These are phyloP conservation scores for Ypsolopha sequella DNA, from an alignment of 2,888 invertebrate species.

Conservation along the genomic window DNA sequence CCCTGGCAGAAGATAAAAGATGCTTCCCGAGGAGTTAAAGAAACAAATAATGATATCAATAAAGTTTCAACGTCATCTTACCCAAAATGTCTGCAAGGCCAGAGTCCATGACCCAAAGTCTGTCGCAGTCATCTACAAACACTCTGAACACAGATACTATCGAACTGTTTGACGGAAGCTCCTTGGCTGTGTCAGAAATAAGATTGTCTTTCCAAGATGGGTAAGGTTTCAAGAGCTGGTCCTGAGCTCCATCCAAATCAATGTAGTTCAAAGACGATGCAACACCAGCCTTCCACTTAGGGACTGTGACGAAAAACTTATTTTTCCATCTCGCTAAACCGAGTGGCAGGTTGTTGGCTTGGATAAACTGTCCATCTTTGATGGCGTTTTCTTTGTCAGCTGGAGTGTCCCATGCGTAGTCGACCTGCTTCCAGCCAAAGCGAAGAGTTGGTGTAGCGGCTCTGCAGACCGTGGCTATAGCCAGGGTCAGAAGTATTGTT, in stretches of 20 bases:
- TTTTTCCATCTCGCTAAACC: constrained; percentile 80
- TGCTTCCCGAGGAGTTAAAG: no score
- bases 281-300: constrained; percentile 79
- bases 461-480: constrained; percentile 32
- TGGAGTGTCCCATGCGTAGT: constrained; percentile 75
- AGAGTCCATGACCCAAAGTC: constrained; percentile 87
- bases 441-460: constrained; percentile 70
- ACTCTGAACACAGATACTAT: constrained; percentile 82
- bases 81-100: constrained; percentile 83
- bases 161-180: constrained; percentile 67
- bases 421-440: constrained; percentile 78
- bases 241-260: constrained; percentile 73
- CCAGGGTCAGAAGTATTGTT: constrained; percentile 31
- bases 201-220: constrained; percentile 85
- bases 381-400: constrained; percentile 72
- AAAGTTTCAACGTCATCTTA: constrained; percentile 17
- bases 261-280: constrained; percentile 79
- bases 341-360: constrained; percentile 76
- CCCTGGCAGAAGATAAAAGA: no score
- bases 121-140: constrained; percentile 80
- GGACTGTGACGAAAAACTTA: constrained; percentile 78
- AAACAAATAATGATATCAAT: neutral
- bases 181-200: constrained; percentile 67
- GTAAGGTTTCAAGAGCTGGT: constrained; percentile 80
- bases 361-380: constrained; percentile 71